Conservation (phyloP, 2,888 invertebrate genomes). For the Sthenelais limicola region DNA sequence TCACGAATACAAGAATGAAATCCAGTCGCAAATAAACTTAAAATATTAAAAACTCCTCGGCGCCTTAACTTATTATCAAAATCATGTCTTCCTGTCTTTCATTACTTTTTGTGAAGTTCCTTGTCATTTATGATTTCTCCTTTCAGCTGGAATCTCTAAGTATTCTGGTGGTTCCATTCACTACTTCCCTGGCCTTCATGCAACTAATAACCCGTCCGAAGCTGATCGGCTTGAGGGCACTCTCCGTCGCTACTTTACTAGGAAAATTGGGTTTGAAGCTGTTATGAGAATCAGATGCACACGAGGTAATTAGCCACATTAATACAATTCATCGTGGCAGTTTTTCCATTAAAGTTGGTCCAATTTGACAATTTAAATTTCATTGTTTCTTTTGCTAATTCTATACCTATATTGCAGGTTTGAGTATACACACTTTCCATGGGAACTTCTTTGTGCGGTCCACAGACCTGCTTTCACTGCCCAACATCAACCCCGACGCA, state of each 20-base stretch:
- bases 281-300: conserved; percentile 98
- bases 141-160: conserved; percentile 82
- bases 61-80: too few relatives aligned
- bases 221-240: conserved; percentile 83
- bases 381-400: too few relatives aligned
- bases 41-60: too few relatives aligned
- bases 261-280: conserved; percentile 99
- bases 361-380: not conserved
- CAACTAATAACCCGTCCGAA: conserved; percentile 79
- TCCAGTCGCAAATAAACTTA: too few relatives aligned
- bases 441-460: conserved; percentile 99
- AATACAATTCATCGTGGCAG: not conserved
- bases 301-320: conserved; percentile 75
- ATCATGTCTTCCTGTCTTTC: not conserved
- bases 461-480: conserved; percentile 93
- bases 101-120: not conserved
- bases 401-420: too few relatives aligned
- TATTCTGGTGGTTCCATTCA: conserved; percentile 95
- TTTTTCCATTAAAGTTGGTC: not conserved
- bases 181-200: conserved; percentile 89
- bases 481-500: conserved; percentile 98
- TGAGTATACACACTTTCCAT: conserved; percentile 97
- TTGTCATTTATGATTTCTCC: not conserved
- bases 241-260: conserved; percentile 89
- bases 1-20: too few relatives aligned